Conservation (phyloP, 92 coral and sea anemone genomes). For the Micromussa lordhowensis region DNA sequence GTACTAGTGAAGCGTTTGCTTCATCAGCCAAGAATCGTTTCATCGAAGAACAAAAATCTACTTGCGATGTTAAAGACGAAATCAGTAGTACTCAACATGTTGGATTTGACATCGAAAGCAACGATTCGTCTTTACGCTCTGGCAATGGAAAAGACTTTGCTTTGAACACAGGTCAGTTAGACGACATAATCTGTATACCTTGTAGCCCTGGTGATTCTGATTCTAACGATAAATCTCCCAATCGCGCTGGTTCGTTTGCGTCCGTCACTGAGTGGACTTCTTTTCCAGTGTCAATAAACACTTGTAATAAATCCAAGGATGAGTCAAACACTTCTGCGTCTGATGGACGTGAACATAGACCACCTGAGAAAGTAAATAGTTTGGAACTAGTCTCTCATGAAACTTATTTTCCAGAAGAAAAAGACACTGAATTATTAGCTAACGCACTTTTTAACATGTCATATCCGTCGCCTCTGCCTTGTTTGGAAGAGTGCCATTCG, state of each 20-base stretch:
- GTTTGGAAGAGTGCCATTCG: conserved; percentile 40
- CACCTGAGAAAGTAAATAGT: not conserved
- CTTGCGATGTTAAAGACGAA: not conserved
- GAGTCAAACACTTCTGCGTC: not conserved
- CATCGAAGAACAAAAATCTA: not conserved
- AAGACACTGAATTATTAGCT: conserved; percentile 51
- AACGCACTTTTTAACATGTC: conserved; percentile 89
- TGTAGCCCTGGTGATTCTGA: conserved; percentile 56
- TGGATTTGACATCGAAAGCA: not conserved
- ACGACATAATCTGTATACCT: conserved; percentile 47
- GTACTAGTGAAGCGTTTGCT: not conserved
- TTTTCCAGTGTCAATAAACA: not conserved
- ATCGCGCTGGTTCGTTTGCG: not conserved
- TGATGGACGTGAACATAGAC: not conserved
- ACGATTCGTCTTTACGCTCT: not conserved
- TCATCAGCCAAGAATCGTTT: not conserved
- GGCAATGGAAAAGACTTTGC: not conserved
- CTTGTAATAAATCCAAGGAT: not conserved
- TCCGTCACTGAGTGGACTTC: not conserved
- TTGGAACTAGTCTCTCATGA: not conserved
- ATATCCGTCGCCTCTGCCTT: conserved; percentile 66
- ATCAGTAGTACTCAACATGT: not conserved
- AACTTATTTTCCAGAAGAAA: conserved; percentile 6
- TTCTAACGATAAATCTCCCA: not conserved
- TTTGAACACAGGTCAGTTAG: not conserved